phyloP scores from a whole-genome alignment of 1,140 invertebrate genomes.

The Manduca sexta region DNA sequence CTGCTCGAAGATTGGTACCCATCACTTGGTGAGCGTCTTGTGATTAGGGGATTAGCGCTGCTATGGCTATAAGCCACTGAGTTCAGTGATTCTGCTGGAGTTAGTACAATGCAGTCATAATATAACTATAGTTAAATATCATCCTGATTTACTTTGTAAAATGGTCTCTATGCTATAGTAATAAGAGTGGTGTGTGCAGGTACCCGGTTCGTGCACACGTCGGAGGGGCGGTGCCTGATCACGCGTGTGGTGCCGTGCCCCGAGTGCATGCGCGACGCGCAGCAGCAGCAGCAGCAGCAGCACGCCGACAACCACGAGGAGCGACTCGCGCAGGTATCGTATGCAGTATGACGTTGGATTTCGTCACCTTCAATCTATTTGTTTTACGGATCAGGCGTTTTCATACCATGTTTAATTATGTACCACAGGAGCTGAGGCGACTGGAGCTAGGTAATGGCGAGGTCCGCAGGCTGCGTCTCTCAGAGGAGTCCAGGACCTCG shows the following conservation, averaged over 20 bases:
- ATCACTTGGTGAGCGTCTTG: constrained; percentile 78
- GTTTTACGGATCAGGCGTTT: not conserved
- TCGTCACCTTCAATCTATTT: not conserved
- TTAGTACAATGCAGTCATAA: too few relatives aligned
- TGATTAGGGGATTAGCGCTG: too few relatives aligned
- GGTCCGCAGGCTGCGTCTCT: constrained; percentile 68
- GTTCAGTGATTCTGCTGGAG: too few relatives aligned
- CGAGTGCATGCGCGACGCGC: constrained; percentile 78
- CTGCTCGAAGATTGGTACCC: constrained; percentile 99
- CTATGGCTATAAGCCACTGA: too few relatives aligned
- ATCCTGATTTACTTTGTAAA: too few relatives aligned
- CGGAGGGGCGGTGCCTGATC: constrained; percentile 95
- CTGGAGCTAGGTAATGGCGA: constrained; percentile 36
- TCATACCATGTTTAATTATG: not conserved
- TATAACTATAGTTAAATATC: too few relatives aligned
- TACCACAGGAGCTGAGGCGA: constrained; percentile 35
- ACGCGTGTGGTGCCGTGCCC: constrained; percentile 96
- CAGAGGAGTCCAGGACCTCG: constrained; percentile 83
- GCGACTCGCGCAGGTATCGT: constrained; percentile 28
- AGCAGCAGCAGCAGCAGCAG: not conserved
- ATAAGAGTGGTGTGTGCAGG: constrained; percentile 67
- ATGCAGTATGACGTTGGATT: too few relatives aligned
- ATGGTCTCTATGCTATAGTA: too few relatives aligned
- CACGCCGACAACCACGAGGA: constrained; percentile 5
- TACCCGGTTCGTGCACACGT: constrained; percentile 97